Percentiles rank a stretch among this genome's conserved stretches.
Evolutionary conservation across 1,140 invertebrate species (phyloP).

Genomic region (Monomorium pharaonis): DNA sequence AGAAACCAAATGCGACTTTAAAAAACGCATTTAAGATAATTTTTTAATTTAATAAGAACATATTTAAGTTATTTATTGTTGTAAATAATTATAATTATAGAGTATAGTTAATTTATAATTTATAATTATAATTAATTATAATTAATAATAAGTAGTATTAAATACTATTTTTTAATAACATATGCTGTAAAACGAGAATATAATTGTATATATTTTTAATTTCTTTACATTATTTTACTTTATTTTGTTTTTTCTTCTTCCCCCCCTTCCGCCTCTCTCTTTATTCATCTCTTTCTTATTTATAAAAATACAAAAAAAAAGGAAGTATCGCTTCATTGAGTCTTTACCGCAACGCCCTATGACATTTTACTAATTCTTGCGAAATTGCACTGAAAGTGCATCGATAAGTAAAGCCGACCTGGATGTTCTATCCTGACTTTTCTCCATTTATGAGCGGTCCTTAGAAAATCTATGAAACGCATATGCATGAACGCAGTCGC

Average conservation of each 20-base stretch:
- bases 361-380: conserved; percentile 20
- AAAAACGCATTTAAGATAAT: not conserved
- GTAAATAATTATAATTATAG: conserved; percentile 10
- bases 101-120: not conserved
- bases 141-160: not conserved
- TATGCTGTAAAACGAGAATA: not conserved
- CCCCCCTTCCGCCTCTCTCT: not conserved
- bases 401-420: not conserved
- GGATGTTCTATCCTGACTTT: not conserved
- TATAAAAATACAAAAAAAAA: not conserved
- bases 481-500: conserved; percentile 9
- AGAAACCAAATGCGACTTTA: not conserved
- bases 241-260: not conserved
- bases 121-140: not conserved
- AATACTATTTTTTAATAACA: not conserved
- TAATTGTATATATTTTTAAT: conserved; percentile 4
- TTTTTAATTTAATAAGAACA: not conserved
- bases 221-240: conserved; percentile 2
- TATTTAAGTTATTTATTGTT: not conserved
- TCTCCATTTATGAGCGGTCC: not conserved
- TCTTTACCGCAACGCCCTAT: not conserved
- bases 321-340: not conserved
- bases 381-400: conserved; percentile 4
- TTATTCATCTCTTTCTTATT: not conserved
- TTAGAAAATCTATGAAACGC: conserved; percentile 12